phyloP scores from a whole-genome alignment of 2,797 vertebrate species.

The Sebastes cheni region DNA sequence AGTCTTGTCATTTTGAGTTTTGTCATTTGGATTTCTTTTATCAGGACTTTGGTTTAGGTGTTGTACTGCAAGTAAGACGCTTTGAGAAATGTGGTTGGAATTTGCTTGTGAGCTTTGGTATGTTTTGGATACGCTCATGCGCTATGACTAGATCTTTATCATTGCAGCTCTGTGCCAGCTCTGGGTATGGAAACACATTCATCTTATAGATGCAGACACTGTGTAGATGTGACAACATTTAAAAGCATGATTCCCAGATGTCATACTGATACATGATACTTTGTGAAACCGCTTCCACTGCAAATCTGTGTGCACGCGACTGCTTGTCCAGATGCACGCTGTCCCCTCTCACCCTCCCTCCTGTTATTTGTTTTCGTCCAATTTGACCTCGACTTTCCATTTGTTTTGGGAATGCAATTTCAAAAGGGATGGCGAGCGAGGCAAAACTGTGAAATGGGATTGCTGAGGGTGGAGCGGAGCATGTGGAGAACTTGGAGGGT shows the following conservation, averaged over 20 bases:
- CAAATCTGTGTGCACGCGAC: not conserved
- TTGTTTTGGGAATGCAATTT: constrained; percentile 62
- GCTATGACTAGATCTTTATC: constrained; percentile 53
- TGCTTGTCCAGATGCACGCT: constrained; percentile 5
- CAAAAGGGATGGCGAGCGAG: constrained; percentile 32
- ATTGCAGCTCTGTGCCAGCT: constrained; percentile 4
- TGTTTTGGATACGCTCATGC: constrained; percentile 56
- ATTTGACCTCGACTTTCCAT: constrained; percentile 50
- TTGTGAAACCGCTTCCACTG: not conserved
- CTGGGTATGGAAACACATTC: constrained; percentile 22
- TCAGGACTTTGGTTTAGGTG: not conserved
- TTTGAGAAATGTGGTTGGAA: constrained; percentile 27
- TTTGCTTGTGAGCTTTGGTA: constrained; percentile 47
- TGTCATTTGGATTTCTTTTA: constrained; percentile 27
- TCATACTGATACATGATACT: not conserved
- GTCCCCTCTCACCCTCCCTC: constrained; percentile 13
- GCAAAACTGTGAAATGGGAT: constrained; percentile 51
- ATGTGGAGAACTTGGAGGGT: constrained; percentile 57
- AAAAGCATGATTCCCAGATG: not conserved
- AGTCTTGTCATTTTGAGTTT: constrained; percentile 59
- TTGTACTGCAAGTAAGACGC: not conserved
- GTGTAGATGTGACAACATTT: constrained; percentile 21
- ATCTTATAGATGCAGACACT: constrained; percentile 15
- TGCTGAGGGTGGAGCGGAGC: constrained; percentile 59
- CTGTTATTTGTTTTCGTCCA: constrained; percentile 41